Conservation (phyloP, 2,888 invertebrate species). For the Tanypteryx hageni region DNA sequence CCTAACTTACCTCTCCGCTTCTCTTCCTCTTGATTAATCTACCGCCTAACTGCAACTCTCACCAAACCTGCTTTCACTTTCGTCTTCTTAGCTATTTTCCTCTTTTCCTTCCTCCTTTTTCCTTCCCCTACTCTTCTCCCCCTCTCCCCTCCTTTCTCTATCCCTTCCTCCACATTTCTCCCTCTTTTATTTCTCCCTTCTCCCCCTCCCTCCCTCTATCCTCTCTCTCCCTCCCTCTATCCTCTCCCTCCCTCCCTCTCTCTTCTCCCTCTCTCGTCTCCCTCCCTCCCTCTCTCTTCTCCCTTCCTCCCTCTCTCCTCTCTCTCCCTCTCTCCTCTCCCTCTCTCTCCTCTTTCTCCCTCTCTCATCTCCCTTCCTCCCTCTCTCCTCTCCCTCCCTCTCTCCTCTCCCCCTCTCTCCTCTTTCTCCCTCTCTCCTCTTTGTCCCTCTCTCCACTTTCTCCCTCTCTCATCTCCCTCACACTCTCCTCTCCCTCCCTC, state of each 20-base stretch:
- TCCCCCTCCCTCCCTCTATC: not conserved
- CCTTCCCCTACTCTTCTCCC: not conserved
- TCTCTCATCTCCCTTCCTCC: not conserved
- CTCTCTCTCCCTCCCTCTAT: not conserved
- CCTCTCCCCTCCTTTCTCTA: not conserved
- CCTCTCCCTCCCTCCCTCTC: not conserved
- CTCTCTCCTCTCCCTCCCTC: not conserved
- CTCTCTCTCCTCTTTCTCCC: not conserved
- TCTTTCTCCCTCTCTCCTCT: not conserved
- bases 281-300: not conserved
- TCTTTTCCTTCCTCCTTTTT: not conserved
- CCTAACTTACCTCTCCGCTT: too few species aligned
- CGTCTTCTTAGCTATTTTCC: too few species aligned
- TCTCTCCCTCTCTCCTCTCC: not conserved
- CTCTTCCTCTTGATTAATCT: too few species aligned
- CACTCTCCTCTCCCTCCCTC: not conserved
- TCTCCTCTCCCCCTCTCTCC: not conserved
- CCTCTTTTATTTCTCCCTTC: too few species aligned
- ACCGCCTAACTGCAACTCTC: too few species aligned
- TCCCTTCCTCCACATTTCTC: not conserved
- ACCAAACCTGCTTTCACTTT: too few species aligned
- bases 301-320: not conserved
- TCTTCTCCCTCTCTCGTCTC: not conserved
- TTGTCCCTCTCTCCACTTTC: not conserved
- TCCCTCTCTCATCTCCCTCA: not conserved